Evolutionary conservation across 2,888 invertebrate genomes (phyloP).

Genomic region (Chirona hameri): DNA sequence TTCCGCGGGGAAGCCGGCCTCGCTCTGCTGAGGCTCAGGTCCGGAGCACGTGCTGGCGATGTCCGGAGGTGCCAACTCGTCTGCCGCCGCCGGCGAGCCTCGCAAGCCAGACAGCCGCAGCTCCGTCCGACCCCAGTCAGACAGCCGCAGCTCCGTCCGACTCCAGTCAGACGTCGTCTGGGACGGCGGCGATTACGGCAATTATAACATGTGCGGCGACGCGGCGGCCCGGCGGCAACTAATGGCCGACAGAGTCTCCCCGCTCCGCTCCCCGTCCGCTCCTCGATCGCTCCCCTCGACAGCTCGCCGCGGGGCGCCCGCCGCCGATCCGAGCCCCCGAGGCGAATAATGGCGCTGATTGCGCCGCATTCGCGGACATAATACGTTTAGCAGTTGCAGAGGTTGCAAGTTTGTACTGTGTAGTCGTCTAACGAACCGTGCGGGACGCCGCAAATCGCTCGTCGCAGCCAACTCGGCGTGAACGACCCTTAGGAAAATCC

Average conservation of each 20-base stretch:
- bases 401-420: conserved; percentile 27
- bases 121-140: neutral
- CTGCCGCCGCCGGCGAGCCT: no score
- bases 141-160: neutral
- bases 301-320: neutral
- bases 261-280: neutral
- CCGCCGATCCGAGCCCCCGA: conserved; percentile 4
- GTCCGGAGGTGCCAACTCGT: no score
- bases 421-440: conserved; percentile 24
- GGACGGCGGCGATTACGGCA: neutral
- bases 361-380: conserved; percentile 14
- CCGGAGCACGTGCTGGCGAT: no score
- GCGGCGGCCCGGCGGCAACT: neutral
- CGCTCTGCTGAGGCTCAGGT: no score
- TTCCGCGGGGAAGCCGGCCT: no score
- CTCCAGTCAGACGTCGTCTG: neutral
- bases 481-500: neutral
- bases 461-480: neutral
- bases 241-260: neutral
- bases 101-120: no score
- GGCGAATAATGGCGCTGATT: conserved; percentile 24
- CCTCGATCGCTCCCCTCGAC: neutral
- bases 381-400: conserved; percentile 26
- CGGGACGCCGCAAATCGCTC: neutral
- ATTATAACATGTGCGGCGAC: neutral